A percentile compares a stretch with the other conserved stretches of the same genome.
Conservation (phyloP, 2,888 invertebrate species). For the Yponomeuta malinellus region DNA sequence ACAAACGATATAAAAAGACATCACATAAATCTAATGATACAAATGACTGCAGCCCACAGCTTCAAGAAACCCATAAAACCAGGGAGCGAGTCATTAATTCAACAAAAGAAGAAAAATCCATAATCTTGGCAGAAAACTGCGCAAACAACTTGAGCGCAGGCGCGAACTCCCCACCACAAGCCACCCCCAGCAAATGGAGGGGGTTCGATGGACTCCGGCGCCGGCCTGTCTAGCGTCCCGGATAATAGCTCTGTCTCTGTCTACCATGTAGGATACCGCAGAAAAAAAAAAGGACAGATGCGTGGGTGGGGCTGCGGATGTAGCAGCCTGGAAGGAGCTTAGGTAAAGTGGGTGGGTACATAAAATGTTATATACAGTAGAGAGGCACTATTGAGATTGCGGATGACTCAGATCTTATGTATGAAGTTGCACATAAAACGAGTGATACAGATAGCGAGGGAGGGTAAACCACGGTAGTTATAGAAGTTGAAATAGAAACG, state of each 20-base stretch:
- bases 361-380: neutral
- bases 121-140: slow-evolving; percentile 40
- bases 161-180: slow-evolving; percentile 29
- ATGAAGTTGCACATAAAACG: neutral
- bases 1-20: neutral
- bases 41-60: neutral
- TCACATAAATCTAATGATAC: neutral
- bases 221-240: slow-evolving; percentile 62
- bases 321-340: neutral
- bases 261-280: slow-evolving; percentile 13
- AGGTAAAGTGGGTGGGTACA: neutral
- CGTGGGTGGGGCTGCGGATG: slow-evolving; percentile 24
- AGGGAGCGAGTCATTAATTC: slow-evolving; percentile 24
- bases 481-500: too few relatives aligned
- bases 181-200: slow-evolving; percentile 13
- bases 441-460: neutral
- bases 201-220: slow-evolving; percentile 65
- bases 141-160: slow-evolving; percentile 58
- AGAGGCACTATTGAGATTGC: neutral
- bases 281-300: slow-evolving; percentile 14
- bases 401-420: neutral
- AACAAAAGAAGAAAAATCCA: slow-evolving; percentile 36
- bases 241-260: slow-evolving; percentile 23
- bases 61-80: slow-evolving; percentile 18
- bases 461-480: neutral